Base-by-base conservation (phyloP, 2,888 invertebrate genomes). In the Leucophora obtusa region DNA sequence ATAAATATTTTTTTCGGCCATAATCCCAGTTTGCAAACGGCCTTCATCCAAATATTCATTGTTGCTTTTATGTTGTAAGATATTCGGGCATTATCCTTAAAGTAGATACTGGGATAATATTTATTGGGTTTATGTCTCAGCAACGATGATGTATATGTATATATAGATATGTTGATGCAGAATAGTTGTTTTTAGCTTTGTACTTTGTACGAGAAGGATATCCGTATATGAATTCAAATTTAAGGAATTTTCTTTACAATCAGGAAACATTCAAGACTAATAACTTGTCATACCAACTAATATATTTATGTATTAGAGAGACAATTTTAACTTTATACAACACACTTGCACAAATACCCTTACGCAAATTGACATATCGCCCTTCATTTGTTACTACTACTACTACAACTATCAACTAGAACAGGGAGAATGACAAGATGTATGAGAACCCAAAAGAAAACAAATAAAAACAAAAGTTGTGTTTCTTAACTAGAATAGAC, bases 181-280 rank as follows among this genome's bases (percentile, higher is more conserved):
- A 70, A 73, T 65, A 70, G 70, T 73, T 70, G 65, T 65, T 74
- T 59, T 28, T 54, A 56, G 66, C 69, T 73, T 74, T 47, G 43
- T 47, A n/a, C 58, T 71, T 71, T 63, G 18, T 66, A 60, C 47
- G 60, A n/a, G 33, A 73, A 83, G 84, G 84, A 85, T 83, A 83
- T 85, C 84, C 84, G 82, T 71, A 83, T 83, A 84, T 84, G 85
- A 85, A 84, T 85, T 84, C 82, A 83, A 82, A 83, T 83, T 82
- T 80, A 72, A 59, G 75, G 72, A 83, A 84, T 85, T 87, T 84
- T 85, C 85, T 84, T 83, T 77, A 66, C 68, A 77, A 83, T 33
- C 80, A 87, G 87, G 87, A 87, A 85, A 84, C 78, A 82, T 83
- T 82, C 75, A 71, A 77, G 85, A 84, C 86, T 85, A 86, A 86